Conservation (phyloP, 2,113 vertebrate species). For the Benitochromis conjunctus region DNA sequence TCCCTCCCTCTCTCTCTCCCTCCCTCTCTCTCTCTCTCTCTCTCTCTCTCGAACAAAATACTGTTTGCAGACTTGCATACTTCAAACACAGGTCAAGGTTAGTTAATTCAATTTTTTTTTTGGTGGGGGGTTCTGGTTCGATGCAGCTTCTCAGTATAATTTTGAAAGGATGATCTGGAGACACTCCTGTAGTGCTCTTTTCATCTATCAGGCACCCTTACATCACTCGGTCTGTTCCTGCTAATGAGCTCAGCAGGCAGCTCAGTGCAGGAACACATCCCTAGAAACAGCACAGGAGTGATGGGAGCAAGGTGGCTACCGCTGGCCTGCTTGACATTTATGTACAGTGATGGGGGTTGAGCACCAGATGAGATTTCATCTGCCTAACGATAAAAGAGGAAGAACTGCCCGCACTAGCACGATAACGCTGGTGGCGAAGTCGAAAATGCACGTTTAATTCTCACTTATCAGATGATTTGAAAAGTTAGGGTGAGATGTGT, state of each 20-base stretch:
- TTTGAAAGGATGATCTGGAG: not conserved
- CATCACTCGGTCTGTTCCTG: not conserved
- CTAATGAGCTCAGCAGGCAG: not conserved
- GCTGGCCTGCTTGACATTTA: not conserved
- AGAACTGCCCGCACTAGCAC: not conserved
- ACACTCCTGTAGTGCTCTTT: not conserved
- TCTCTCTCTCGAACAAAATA: not conserved
- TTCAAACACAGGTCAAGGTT: not conserved
- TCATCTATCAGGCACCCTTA: not conserved
- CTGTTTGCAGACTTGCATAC: not conserved
- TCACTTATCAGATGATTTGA: not conserved
- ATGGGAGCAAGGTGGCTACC: not conserved
- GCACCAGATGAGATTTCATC: not conserved
- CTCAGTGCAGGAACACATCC: not conserved
- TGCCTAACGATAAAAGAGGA: not conserved
- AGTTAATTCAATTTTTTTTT: not conserved
- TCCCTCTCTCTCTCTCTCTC: no score
- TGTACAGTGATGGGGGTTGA: not conserved
- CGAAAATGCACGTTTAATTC: not conserved
- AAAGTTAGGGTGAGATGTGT: not conserved
- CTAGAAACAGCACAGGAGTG: not conserved
- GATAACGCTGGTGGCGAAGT: not conserved
- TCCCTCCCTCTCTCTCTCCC: no score
- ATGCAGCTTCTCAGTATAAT: not conserved
- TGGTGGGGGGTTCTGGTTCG: not conserved